Evolutionary conservation across 2,797 vertebrate genomes (phyloP), one percentile per base, ranked within the genome.

Genomic region (Melanotaenia nigrans): DNA sequence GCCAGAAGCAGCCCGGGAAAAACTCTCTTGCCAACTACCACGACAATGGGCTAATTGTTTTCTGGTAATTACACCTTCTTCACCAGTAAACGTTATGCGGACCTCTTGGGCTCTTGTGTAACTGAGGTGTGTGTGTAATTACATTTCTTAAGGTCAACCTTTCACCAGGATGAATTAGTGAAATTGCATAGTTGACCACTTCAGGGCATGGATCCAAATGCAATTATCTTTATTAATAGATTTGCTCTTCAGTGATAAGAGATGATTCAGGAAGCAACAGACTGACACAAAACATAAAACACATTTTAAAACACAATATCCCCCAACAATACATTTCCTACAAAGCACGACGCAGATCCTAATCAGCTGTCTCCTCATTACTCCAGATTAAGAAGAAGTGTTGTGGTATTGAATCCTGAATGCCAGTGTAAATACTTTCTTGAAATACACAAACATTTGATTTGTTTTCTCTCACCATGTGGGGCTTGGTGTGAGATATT

Each of bases 111-210:
- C 87, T 92, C 87, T 85, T 68, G 87, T 92, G 92, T 92, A 94
- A 93, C 93, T 93, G 91, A 95, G 94, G 94, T 95, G 94, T 93
- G 83, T 76, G 91, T 90, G 93, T 95, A 95, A 95, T 95, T 94
- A 94, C 93, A 94, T 94, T 94, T 92, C 91, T 94, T 95, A 95
- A 95, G 94, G 94, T 95, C 94, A 95, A 91, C 93, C 94, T 94
- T 94, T 94, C 93, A 94, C 93, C 83, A 92, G 93, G 93, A 95
- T 93, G 92, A 95, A 95, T 95, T 94, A 95, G 94, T 93, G 91
- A 94, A 94, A 95, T 94, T 94, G 93, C 92, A 91, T 93, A 95
- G 94, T 93, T 94, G 93, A 95, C 93, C 94, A 95, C 93, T 94
- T 93, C 90, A 89, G 92, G 93, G 92, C 92, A 92, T 81, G 85